Evolutionary conservation across 2,888 invertebrate genomes (phyloP).

Genomic region (Apamea crenata): DNA sequence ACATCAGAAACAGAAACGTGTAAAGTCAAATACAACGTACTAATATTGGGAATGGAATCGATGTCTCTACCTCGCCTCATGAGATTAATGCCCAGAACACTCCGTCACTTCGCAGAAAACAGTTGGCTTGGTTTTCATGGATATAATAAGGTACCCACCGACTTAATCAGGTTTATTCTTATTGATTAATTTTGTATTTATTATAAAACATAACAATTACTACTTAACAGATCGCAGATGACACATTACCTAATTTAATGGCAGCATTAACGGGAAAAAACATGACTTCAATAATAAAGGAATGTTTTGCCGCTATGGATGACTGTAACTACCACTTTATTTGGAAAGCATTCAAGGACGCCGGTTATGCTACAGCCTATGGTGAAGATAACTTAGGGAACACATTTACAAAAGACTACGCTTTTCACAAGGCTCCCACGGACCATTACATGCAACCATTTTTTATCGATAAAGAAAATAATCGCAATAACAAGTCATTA

Average conservation of each 20-base stretch:
- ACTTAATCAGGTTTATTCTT: neutral
- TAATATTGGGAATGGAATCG: constrained; percentile 96
- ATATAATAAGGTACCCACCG: constrained; percentile 91
- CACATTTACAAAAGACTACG: constrained; percentile 91
- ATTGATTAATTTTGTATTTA: neutral
- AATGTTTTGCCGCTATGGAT: constrained; percentile 87
- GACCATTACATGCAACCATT: constrained; percentile 95
- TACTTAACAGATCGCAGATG: constrained; percentile 93
- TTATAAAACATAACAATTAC: neutral
- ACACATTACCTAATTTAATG: constrained; percentile 97
- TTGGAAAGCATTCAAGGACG: constrained; percentile 93
- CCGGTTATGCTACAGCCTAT: constrained; percentile 94
- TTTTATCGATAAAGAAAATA: constrained; percentile 92
- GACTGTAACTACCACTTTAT: constrained; percentile 93
- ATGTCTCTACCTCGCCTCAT: constrained; percentile 95
- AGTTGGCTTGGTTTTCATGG: constrained; percentile 94
- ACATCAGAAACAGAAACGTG: constrained; percentile 63
- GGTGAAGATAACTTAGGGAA: constrained; percentile 94
- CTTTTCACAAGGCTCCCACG: constrained; percentile 93
- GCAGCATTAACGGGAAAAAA: constrained; percentile 94
- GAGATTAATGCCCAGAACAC: constrained; percentile 94
- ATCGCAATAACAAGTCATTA: constrained; percentile 83
- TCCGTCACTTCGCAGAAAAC: constrained; percentile 91
- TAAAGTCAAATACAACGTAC: constrained; percentile 88
- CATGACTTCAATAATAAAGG: constrained; percentile 87